Percentiles rank a stretch among this genome's conserved stretches.
Evolutionary conservation across 2,797 vertebrate species (phyloP).

Genomic region (Trachops cirrhosus): DNA sequence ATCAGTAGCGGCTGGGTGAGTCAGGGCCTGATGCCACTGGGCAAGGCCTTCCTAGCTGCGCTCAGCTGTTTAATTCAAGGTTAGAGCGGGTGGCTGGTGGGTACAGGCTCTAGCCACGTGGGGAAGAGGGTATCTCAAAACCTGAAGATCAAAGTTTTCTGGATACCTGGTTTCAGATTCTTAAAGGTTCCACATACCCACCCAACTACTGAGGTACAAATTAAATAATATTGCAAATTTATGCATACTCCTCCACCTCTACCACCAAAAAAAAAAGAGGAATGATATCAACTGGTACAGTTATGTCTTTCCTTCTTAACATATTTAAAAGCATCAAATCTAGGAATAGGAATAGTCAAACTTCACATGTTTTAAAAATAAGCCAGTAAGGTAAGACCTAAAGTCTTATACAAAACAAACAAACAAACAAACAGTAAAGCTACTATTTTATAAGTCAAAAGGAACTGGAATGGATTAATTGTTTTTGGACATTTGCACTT

Average conservation of each 20-base stretch:
- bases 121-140: background rate
- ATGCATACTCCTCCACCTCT: background rate
- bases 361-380: slow-evolving; percentile 29
- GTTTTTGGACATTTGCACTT: background rate
- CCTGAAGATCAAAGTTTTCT: background rate
- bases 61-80: background rate
- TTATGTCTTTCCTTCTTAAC: background rate
- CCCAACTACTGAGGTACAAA: background rate
- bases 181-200: background rate
- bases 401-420: background rate
- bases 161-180: background rate
- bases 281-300: background rate
- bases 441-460: background rate
- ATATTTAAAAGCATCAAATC: slow-evolving; percentile 29
- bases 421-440: background rate
- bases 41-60: background rate
- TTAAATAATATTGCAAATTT: background rate
- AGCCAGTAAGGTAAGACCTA: background rate
- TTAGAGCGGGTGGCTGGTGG: background rate
- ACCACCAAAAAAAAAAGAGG: background rate
- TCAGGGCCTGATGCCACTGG: background rate
- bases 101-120: background rate
- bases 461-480: background rate
- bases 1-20: background rate
- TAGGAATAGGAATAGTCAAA: background rate